Base-by-base conservation (phyloP, 2,888 invertebrate genomes). In the Amphipyra tragopoginis region DNA sequence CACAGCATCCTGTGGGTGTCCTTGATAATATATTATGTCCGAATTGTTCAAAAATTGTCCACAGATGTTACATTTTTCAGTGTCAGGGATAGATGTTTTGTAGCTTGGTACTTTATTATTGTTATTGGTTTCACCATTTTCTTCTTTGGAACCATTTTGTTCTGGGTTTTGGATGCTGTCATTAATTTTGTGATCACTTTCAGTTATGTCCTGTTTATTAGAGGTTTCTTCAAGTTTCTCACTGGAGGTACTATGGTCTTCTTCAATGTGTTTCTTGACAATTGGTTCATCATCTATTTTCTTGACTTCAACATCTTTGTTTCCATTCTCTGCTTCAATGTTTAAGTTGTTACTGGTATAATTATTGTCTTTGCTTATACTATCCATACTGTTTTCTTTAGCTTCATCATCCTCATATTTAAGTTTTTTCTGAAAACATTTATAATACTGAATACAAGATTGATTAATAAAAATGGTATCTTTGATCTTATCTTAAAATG, bases 1-100 rank as follows among this genome's bases (percentile, higher is more conserved):
- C 50, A 96, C 95, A 51, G 97, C 96, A 87, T 96, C 95, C 78
- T 96, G 96, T 45, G 97, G 97, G 88, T 97, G 97, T n/a, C 97
- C 97, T 80, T 96, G 95, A 85, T 96, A 97, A 43, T 96, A 95
- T 64, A 93, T 89, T 29, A 94, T 86, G 69, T 95, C 93, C 9
- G 95, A 94, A 81, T 95, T 93, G 70, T 93, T 93, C 26, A 95
- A 79, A 81, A 91, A 93, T 75, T 95, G 94, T 7, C 91, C 89
- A 69, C 95, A 95, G 53, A 88, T 92, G 26, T 86, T 80, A 87
- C 95, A 95, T 80, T 90, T 89, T 58, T 94, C 94, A 58, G 81
- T 85, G 56, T 90, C 81, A 29, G 83, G 79, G 49, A 73, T 63
- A 6, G 60, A 56, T 55, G 58, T 77, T 55, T 79, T 78, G 8